Conservation (phyloP, 2,888 invertebrate genomes). For the Spodoptera littoralis region DNA sequence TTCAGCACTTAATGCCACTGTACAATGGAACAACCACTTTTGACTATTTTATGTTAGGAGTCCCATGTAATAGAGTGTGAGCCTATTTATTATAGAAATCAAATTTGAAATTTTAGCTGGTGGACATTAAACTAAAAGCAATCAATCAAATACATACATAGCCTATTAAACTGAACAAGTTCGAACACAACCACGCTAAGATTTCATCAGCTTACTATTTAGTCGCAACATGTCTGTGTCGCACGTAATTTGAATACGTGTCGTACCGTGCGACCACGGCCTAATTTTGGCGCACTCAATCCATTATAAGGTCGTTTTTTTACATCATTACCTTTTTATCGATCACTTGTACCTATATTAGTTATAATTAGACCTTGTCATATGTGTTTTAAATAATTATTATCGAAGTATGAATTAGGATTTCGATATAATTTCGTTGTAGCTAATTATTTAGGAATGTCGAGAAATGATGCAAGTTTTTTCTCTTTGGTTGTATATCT, state of each 20-base stretch:
- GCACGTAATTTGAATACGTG: conserved; percentile 34
- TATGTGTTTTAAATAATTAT: conserved; percentile 31
- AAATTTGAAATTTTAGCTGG: too few relatives aligned
- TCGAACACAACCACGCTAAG: conserved; percentile 6
- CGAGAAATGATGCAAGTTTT: neutral
- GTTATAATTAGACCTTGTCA: conserved; percentile 16
- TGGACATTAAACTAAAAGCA: too few relatives aligned
- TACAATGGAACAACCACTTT: too few relatives aligned
- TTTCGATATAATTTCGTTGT: too few relatives aligned
- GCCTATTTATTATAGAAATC: too few relatives aligned
- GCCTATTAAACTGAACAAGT: conserved; percentile 4
- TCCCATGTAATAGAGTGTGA: too few relatives aligned
- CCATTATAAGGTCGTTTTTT: conserved; percentile 53
- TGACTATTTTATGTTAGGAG: too few relatives aligned
- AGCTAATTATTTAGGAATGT: neutral
- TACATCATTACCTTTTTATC: conserved; percentile 35
- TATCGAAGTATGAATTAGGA: neutral
- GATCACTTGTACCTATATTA: conserved; percentile 19
- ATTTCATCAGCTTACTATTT: conserved; percentile 30
- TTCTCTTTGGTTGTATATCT: too few relatives aligned
- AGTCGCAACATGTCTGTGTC: conserved; percentile 34
- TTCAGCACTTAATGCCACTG: too few relatives aligned
- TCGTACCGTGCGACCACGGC: conserved; percentile 25
- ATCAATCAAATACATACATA: too few relatives aligned
- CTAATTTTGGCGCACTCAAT: conserved; percentile 44